Percentiles rank a stretch among this genome's conserved stretches.
Conservation (phyloP, 1,140 invertebrate genomes). For the Hyles vespertilio region DNA sequence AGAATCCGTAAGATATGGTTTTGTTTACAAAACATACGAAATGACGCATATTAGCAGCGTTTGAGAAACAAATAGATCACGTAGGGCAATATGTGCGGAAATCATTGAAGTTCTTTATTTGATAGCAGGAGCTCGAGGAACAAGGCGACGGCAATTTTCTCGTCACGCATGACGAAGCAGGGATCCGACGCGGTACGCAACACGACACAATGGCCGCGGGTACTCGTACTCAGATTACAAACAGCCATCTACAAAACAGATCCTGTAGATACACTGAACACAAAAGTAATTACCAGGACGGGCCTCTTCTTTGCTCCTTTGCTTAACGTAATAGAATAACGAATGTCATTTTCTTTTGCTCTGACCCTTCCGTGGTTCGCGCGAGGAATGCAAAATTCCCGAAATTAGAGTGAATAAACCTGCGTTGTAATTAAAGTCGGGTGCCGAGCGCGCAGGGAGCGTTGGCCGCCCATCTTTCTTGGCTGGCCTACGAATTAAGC, state of each 20-base stretch:
- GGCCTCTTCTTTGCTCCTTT: slow-evolving; percentile 56
- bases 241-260: slow-evolving; percentile 16
- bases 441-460: slow-evolving; percentile 38
- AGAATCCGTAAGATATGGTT: neutral
- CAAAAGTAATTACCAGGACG: slow-evolving; percentile 60
- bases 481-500: slow-evolving; percentile 72
- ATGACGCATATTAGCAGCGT: neutral
- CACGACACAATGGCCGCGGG: slow-evolving; percentile 7
- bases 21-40: slow-evolving; percentile 4
- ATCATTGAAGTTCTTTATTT: slow-evolving; percentile 19
- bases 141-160: slow-evolving; percentile 20
- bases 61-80: slow-evolving; percentile 2
- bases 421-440: slow-evolving; percentile 73
- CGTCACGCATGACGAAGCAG: slow-evolving; percentile 13
- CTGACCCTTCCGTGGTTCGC: slow-evolving; percentile 71
- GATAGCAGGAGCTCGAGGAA: slow-evolving; percentile 21
- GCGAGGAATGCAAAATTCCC: slow-evolving; percentile 71
- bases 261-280: slow-evolving; percentile 22
- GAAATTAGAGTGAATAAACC: slow-evolving; percentile 73
- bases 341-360: slow-evolving; percentile 73
- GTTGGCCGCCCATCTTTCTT: slow-evolving; percentile 68
- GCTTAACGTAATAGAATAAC: slow-evolving; percentile 70
- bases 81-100: slow-evolving; percentile 5
- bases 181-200: slow-evolving; percentile 3
- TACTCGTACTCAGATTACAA: slow-evolving; percentile 12